Percentiles rank a stretch among this genome's conserved stretches.
Evolutionary conservation across 2,797 vertebrate genomes (phyloP).

Genomic region (Dromococcyx pavoninus): DNA sequence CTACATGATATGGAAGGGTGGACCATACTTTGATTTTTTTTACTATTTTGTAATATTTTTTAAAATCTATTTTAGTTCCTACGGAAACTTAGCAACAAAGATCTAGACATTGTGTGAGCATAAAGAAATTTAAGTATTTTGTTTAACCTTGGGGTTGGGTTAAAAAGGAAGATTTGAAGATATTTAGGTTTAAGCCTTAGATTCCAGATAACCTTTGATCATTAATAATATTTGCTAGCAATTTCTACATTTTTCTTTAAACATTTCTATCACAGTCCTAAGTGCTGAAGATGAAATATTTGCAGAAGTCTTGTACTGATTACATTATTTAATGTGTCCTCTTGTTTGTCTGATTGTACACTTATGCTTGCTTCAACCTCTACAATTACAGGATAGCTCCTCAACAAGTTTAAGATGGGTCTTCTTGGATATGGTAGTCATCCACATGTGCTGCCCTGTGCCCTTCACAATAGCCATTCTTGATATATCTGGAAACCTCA

Average conservation of each 20-base stretch:
- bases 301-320: not conserved
- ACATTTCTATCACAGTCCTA: not conserved
- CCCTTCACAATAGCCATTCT: constrained; percentile 68
- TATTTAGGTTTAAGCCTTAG: not conserved
- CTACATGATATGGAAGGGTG: not conserved
- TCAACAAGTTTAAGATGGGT: constrained; percentile 29
- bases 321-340: not conserved
- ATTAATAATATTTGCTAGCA: not conserved
- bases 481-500: constrained; percentile 68
- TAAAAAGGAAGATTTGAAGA: not conserved
- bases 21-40: not conserved
- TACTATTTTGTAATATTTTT: too few relatives aligned
- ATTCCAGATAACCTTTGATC: not conserved
- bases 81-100: not conserved
- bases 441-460: constrained; percentile 35
- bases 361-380: constrained; percentile 28
- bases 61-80: not conserved
- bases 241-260: not conserved
- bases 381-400: constrained; percentile 37
- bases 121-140: not conserved
- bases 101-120: not conserved
- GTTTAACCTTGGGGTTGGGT: not conserved
- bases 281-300: not conserved
- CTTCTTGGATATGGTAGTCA: constrained; percentile 30
- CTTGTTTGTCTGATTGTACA: constrained; percentile 40